Base-by-base conservation (phyloP, 2,113 vertebrate genomes). In the Vidua chalybeata region DNA sequence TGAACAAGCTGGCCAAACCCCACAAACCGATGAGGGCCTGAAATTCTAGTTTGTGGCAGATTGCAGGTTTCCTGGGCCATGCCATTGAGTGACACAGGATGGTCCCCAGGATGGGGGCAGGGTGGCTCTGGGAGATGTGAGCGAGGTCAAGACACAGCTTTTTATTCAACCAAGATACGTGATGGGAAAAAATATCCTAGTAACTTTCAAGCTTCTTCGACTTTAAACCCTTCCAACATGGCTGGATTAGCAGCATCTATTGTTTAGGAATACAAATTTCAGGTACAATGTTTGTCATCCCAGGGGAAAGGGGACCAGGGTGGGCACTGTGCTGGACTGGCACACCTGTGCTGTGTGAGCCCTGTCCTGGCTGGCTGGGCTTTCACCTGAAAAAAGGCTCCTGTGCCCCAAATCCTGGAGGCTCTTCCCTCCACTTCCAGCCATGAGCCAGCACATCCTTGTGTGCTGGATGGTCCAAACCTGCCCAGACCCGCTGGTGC, bases 221-320 rank as follows among this genome's bases (percentile, higher is more conserved):
- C 37, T 48, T 39, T 11, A 78, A 71, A 46, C 20, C 19, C 66
- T 74, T 74, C 62, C 13, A 28, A 28, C 4, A 2, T 33, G 31
- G 31, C 43, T 85, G 52, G 49, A 79, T 51, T 33, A 85, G 64
- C 59, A 83, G 54, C 13, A 15, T 55, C 26, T 43, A 0, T 56
- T 61, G 11, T 10, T 48, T 41, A 28, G 41, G 63, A 72, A 84
- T 1, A 24, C 11, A n/a, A 49, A 79, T 46, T 55, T 59, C 35
- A 59, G 62, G 15, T 14, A 59, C 0, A 11, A 6, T 1, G 0
- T 37, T 55, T 58, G 28, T 75, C 17, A 63, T 17, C 31, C 16
- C 19, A 52, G 49, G 76, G 19, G 30, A 52, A 27, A 61, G 19
- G 37, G 35, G 15, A 10, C 4, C 10, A 10, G 21, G 10, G 2